Percentiles rank a stretch among this genome's conserved stretches.
Evolutionary conservation across 2,888 invertebrate species (phyloP).

Genomic region (Sussaba pulchella): DNA sequence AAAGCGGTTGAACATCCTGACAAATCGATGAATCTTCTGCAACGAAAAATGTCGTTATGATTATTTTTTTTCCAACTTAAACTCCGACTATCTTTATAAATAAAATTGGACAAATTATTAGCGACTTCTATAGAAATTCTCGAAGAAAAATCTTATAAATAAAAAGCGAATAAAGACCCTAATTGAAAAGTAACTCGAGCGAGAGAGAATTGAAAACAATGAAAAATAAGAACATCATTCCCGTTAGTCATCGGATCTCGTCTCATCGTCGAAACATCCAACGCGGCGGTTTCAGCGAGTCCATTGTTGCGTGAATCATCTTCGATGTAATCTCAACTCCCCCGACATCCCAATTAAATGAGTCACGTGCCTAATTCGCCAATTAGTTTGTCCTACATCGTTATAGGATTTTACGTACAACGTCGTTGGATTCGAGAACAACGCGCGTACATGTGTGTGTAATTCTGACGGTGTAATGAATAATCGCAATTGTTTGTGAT

Average conservation of each 20-base stretch:
- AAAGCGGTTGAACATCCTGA: conserved; percentile 70
- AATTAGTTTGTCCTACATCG: conserved; percentile 68
- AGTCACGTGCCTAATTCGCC: conserved; percentile 65
- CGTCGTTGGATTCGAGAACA: conserved; percentile 53
- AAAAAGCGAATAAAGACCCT: no score
- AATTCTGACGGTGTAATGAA: not conserved
- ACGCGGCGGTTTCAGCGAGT: conserved; percentile 6
- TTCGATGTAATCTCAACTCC: conserved; percentile 47
- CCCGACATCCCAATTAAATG: conserved; percentile 61
- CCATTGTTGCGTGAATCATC: conserved; percentile 49
- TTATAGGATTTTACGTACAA: conserved; percentile 41
- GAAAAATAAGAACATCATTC: not conserved
- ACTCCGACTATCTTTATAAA: no score
- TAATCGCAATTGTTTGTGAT: conserved; percentile 22
- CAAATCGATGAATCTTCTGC: conserved; percentile 66
- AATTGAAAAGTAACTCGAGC: not conserved
- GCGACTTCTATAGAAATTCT: not conserved
- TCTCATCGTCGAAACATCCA: conserved; percentile 3
- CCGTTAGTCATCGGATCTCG: conserved; percentile 7
- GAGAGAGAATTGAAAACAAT: not conserved
- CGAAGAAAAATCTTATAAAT: not conserved
- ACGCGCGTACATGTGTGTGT: conserved; percentile 37
- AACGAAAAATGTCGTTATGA: conserved; percentile 40
- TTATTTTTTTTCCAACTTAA: not conserved
- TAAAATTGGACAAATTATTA: no score